These are phyloP conservation scores for Cephus sareptanus DNA, from an alignment of 2,888 invertebrate species.

Conservation along the genomic window DNA sequence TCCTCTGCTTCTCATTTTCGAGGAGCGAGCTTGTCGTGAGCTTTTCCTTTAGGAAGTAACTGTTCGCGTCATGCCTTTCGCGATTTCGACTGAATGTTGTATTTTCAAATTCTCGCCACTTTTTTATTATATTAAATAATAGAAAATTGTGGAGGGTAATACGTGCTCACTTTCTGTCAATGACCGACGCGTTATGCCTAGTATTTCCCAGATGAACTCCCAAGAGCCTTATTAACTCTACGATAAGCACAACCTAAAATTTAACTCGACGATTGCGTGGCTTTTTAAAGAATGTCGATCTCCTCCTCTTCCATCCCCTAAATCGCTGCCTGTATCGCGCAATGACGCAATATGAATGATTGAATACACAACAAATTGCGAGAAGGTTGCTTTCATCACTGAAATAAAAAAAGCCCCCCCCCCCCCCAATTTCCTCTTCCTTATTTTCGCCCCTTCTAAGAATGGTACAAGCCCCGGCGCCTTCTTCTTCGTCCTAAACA, in stretches of 20 bases:
- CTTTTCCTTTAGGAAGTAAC: too few species aligned
- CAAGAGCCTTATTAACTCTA: constrained; percentile 2
- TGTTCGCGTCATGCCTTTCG: too few species aligned
- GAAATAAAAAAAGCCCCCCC: too few species aligned
- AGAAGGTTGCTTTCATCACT: not conserved
- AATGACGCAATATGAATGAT: not conserved
- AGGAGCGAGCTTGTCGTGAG: too few species aligned
- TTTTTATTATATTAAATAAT: constrained; percentile 8
- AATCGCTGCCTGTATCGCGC: not conserved
- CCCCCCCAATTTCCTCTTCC: too few species aligned
- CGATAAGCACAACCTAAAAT: not conserved
- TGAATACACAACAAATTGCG: constrained; percentile 13
- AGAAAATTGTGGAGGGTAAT: not conserved
- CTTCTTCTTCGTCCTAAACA: not conserved
- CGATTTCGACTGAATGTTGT: constrained; percentile 5
- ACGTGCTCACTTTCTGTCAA: not conserved
- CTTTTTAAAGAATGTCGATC: not conserved
- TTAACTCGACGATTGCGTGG: not conserved
- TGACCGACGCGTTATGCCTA: not conserved
- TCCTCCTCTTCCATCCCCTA: too few species aligned
- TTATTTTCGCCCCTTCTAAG: constrained; percentile 6
- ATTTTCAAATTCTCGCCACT: not conserved
- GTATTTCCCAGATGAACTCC: constrained; percentile 1
- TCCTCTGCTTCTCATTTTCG: too few species aligned
- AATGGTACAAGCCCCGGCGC: constrained; percentile 14